These are phyloP conservation scores for Smittia sp. DNA, from an alignment of 2,888 invertebrate genomes.

Conservation along the genomic window DNA sequence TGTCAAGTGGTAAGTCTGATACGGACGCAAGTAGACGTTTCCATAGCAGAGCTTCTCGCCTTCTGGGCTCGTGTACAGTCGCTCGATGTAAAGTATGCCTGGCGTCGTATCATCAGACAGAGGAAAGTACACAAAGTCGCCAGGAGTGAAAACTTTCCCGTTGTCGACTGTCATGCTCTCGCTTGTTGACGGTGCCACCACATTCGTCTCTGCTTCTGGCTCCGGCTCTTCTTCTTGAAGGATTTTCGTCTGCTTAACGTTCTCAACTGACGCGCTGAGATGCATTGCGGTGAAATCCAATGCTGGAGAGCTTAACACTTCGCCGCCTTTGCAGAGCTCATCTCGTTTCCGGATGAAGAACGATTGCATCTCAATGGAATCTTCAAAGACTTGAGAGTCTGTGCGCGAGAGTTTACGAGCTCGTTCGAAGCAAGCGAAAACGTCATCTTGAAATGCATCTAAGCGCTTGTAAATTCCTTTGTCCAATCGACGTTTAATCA, in stretches of 20 bases:
- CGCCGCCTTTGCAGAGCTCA: conserved; percentile 56
- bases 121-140: conserved; percentile 90
- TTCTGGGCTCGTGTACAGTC: conserved; percentile 80
- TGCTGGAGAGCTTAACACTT: conserved; percentile 82
- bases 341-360: conserved; percentile 80
- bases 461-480: conserved; percentile 87
- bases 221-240: conserved; percentile 79
- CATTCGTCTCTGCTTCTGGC: conserved; percentile 44
- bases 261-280: conserved; percentile 71
- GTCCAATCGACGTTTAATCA: conserved; percentile 90
- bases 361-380: conserved; percentile 88
- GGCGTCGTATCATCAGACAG: conserved; percentile 63
- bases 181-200: conserved; percentile 57
- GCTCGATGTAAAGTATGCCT: conserved; percentile 81
- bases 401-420: conserved; percentile 84
- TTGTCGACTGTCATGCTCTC: conserved; percentile 72
- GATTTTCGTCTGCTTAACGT: conserved; percentile 71
- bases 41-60: conserved; percentile 86
- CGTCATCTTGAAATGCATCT: conserved; percentile 94
- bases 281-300: conserved; percentile 75
- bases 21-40: conserved; percentile 87
- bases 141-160: conserved; percentile 67
- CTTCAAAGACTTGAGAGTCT: conserved; percentile 94
- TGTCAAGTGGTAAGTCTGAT: conserved; percentile 93
- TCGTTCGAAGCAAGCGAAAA: conserved; percentile 88